These are phyloP conservation scores for Eristalis pertinax DNA, from an alignment of 2,888 invertebrate genomes.

Conservation along the genomic window DNA sequence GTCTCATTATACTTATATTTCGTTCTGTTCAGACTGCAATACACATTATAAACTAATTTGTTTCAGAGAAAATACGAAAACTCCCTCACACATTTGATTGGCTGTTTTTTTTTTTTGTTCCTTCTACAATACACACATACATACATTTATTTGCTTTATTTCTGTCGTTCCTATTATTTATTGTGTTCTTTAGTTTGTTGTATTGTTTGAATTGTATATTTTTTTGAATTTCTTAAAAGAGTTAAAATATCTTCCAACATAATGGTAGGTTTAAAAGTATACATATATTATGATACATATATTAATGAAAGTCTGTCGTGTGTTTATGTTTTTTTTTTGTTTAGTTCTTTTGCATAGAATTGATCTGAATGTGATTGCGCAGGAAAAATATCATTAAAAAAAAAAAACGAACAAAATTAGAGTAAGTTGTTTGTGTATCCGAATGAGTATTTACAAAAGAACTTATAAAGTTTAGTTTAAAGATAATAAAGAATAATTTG, in stretches of 20 bases:
- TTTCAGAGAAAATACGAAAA: conserved; percentile 56
- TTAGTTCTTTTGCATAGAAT: conserved; percentile 1
- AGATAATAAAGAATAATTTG: conserved; percentile 24
- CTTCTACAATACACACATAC: conserved; percentile 36
- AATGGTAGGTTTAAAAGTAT: conserved; percentile 12
- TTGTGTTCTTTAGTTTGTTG: conserved; percentile 9
- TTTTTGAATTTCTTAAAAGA: conserved; percentile 52
- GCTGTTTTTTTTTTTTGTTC: conserved; percentile 38
- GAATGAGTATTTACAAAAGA: conserved; percentile 63
- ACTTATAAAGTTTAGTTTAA: conserved; percentile 15
- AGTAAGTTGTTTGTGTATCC: conserved; percentile 38
- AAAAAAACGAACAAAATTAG: conserved; percentile 5
- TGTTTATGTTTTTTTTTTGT: conserved; percentile 34
- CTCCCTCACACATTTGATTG: conserved; percentile 47
- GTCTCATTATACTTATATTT: conserved; percentile 48
- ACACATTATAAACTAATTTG: conserved; percentile 59
- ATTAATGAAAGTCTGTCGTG: conserved; percentile 58
- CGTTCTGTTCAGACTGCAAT: conserved; percentile 64
- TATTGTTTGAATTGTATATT: conserved; percentile 10
- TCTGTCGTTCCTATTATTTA: conserved; percentile 41
- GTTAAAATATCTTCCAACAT: conserved; percentile 49
- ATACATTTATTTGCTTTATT: conserved; percentile 35
- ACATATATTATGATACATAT: no score
- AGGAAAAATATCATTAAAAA: conserved; percentile 37
- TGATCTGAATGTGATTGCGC: conserved; percentile 36